Percentiles rank a stretch among this genome's conserved stretches.
Evolutionary conservation across 2,113 vertebrate genomes (phyloP).

Genomic region (Semnopithecus entellus): DNA sequence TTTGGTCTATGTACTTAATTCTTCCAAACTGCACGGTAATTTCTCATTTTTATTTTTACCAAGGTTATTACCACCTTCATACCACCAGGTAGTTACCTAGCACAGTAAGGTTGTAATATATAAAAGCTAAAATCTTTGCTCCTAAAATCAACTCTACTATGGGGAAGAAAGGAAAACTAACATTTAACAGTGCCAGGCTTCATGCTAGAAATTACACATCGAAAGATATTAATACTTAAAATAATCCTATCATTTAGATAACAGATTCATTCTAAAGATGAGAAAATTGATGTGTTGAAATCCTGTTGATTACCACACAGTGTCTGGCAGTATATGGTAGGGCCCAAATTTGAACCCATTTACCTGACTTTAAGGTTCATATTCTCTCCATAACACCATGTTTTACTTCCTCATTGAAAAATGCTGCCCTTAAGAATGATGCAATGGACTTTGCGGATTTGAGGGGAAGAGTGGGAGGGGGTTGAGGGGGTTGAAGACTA

Average conservation of each 20-base stretch:
- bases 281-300: background rate
- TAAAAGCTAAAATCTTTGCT: background rate
- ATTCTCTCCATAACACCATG: background rate
- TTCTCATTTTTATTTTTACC: background rate
- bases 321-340: background rate
- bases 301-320: background rate
- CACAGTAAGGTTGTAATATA: background rate
- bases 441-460: too few relatives aligned
- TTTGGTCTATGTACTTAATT: background rate
- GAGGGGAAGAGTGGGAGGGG: too few relatives aligned
- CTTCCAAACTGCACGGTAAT: constrained; percentile 27
- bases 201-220: background rate
- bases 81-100: background rate
- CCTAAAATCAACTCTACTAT: background rate
- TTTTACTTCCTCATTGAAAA: background rate
- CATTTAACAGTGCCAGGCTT: background rate
- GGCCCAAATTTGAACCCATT: background rate
- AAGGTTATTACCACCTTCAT: background rate
- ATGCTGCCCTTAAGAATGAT: background rate
- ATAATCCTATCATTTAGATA: background rate
- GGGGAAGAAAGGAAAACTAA: background rate
- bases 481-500: too few relatives aligned
- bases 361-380: background rate
- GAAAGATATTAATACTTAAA: background rate
- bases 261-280: background rate